Evolutionary conservation across 2,113 vertebrate genomes (phyloP).

Genomic region (Myodes glareolus): DNA sequence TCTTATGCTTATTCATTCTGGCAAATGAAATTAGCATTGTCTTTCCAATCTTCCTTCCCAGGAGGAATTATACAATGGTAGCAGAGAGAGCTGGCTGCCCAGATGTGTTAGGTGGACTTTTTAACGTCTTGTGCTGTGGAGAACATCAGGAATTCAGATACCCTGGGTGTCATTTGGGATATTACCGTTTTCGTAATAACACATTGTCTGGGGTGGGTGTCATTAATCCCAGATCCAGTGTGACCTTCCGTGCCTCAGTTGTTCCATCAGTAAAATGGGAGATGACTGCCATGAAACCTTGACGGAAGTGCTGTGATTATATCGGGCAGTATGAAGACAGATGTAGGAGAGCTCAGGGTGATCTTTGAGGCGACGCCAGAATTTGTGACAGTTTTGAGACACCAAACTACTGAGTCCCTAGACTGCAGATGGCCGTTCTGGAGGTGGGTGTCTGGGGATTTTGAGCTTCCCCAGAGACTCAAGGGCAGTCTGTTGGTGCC

Average conservation of each 20-base stretch:
- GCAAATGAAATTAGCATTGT: slow-evolving; percentile 86
- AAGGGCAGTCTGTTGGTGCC: neutral
- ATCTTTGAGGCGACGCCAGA: neutral
- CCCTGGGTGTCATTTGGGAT: neutral
- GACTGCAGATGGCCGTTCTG: neutral
- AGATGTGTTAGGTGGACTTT: neutral
- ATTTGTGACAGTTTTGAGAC: neutral
- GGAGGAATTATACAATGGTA: slow-evolving; percentile 69
- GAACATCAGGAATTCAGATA: neutral
- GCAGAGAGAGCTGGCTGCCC: slow-evolving; percentile 63
- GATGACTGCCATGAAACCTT: neutral
- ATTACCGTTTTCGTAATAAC: neutral
- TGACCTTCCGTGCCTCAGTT: neutral
- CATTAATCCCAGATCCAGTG: neutral
- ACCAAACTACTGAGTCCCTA: neutral
- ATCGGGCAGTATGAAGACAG: neutral
- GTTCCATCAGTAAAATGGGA: neutral
- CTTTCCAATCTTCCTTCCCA: slow-evolving; percentile 75
- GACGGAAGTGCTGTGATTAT: neutral
- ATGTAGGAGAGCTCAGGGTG: neutral
- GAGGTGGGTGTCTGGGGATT: neutral
- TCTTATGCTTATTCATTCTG: slow-evolving; percentile 83
- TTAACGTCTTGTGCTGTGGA: neutral
- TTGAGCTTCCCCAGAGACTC: neutral
- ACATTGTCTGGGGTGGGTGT: neutral